Evolutionary conservation across 35 echinoderm and acorn worm species (phyloP).

Genomic region (Patiria miniata): DNA sequence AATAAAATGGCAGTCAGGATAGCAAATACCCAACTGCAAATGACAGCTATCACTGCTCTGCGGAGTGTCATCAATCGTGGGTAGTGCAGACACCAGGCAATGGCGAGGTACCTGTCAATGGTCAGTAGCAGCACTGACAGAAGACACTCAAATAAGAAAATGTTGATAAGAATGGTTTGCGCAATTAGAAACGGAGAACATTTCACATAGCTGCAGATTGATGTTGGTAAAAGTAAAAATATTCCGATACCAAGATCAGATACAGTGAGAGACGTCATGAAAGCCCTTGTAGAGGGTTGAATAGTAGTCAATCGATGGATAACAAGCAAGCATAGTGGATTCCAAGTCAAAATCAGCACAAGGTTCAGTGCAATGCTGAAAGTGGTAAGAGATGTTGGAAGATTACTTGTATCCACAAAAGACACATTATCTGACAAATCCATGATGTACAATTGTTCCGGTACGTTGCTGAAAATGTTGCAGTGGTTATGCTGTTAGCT

Average conservation of each 20-base stretch:
- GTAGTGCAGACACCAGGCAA: not conserved
- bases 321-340: not conserved
- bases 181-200: no score
- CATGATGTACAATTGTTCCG: no score
- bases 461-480: no score
- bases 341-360: not conserved
- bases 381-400: no score
- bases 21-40: not conserved
- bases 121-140: not conserved
- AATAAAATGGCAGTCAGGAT: no score
- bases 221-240: not conserved
- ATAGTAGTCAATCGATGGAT: not conserved
- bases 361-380: no score
- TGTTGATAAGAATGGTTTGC: no score
- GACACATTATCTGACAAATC: no score
- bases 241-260: not conserved
- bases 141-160: not conserved
- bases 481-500: no score
- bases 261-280: not conserved
- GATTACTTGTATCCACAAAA: no score
- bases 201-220: no score
- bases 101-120: not conserved
- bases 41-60: not conserved
- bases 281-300: not conserved
- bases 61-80: not conserved